Base-by-base conservation (phyloP, 2,888 invertebrate genomes). In the Microplitis deprimator region DNA sequence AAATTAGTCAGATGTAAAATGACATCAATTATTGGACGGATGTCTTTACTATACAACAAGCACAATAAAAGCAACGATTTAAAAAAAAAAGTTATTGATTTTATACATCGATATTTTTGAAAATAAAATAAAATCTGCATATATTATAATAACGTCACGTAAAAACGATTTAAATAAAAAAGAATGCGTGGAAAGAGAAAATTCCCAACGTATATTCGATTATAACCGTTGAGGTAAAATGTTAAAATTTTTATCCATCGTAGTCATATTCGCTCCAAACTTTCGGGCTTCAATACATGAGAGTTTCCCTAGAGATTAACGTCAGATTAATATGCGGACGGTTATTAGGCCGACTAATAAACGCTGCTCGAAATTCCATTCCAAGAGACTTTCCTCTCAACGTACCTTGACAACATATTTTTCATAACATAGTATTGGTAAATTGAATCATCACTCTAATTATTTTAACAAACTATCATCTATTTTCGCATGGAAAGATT, bases 271-370 rank as follows among this genome's bases (percentile, higher is more conserved):
- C 73, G 60, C 77, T 71, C 41, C 39, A 75, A 67, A 76, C 75
- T 75, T 68, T 77, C 78, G 68, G 74, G 64, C 75, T 62, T 40
- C 60, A 68, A 77, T 79, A 78, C 73, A 75, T 67, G 71, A 78
- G 68, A 69, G 75, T 73, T 79, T 79, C 83, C 81, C 79, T 78
- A 81, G 84, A 86, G 87, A 87, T 87, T 87, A 86, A 86, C 83
- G 87, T 87, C 87, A 85, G 87, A 87, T 87, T 87, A 85, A 86
- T 87, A 87, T 84, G 85, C 83, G 83, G 84, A 81, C 83, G 83
- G 86, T 86, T 86, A 87, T 87, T 86, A 87, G 84, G 83, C 83
- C 81, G 84, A 84, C 85, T 86, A 87, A 87, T 87, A 87, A 86
- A 84, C 85, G 84, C 84, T 83, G 83, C 82, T 84, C 83, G 85